Evolutionary conservation across 2,888 invertebrate genomes (phyloP), one percentile per base, ranked within the genome.

Genomic region (Abrostola triplasia): DNA sequence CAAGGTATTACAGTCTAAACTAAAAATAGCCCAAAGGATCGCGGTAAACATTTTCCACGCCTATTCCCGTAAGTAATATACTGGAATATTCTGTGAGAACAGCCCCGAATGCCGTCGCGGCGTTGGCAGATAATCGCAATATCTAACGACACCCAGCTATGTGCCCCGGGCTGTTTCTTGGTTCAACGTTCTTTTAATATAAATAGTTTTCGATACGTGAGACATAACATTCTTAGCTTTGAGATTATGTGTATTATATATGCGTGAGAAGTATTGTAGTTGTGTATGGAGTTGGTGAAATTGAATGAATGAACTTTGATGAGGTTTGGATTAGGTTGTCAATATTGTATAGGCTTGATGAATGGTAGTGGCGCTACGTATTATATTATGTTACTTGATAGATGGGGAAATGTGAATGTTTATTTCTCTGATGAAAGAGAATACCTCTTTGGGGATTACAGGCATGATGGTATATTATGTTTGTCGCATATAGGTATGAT

Each of bases 161-260:
- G 37, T 36, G 44, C 13, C 11, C 7, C n/a, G 9, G 24, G 70
- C 44, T 44, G 47, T 70, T 44, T 52, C 7, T 36, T 13, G 24
- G 50, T 24, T 54, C 35, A 36, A 40, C 36, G 49, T 9, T 58
- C 37, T 54, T 68, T 68, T 51, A 58, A 58, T 70, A 68, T 54
- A 70, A 64, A 70, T 64, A 51, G 37, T 50, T 50, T 8, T 12
- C 44, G 11, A n/a, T 51, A 36, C n/a, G 42, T 13, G 36, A 8
- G 8, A 36, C 37, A 12, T 35, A n/a, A 8, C 37, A 41, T 41
- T 67, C 40, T 35, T 7, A 24, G 9, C 47, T 47, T 36, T 10
- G 6, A 53, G 11, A 54, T 35, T 40, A 40, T 40, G 10, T 40
- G 10, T 9, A 40, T 40, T 40, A 10, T n/a, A n/a, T n/a, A n/a